Base-by-base conservation (phyloP, 2,797 vertebrate genomes). In the Alauda arvensis region DNA sequence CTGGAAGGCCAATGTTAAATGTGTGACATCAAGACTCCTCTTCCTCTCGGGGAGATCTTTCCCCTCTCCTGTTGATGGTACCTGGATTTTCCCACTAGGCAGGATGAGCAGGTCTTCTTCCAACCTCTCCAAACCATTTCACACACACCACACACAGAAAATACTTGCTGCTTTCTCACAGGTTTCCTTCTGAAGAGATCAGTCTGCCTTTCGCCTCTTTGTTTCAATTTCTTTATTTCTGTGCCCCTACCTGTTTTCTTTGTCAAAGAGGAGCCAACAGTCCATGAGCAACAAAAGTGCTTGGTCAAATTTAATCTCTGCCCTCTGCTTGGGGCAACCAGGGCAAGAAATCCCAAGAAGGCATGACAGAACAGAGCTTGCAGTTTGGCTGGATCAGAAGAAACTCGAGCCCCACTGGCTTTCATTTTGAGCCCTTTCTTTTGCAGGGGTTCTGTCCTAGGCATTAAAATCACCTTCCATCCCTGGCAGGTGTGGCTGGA, bases 391-490 rank as follows among this genome's bases (percentile, higher is more conserved):
- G 82, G 77, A 76, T 81, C 60, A 65, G 79, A 61, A 63, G 53
- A 85, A 78, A 57, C 40, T 37, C 40, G 81, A 88, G 45, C 28
- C 67, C 12, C 28, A 21, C 33, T 43, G 53, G 55, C 28, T 88
- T 63, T n/a, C 71, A 18, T 81, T 90, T 80, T 55, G 79, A 93
- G 84, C 82, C 82, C 88, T 94, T 93, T 82, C 84, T 75, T 83
- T 78, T 46, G 16, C 49, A 25, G 17, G 66, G 20, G 18, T 69
- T 91, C 56, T 90, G 45, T 56, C 21, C 14, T 10, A 49, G 70
- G 52, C 60, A 21, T 70, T 81, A 21, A 88, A 87, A 59, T 25
- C n/a, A 18, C 5, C 42, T 83, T 66, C 42, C 29, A 3, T 10
- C 55, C 33, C 62, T 76, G 48, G 40, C 21, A 66, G 59, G 33